Evolutionary conservation across 1,140 invertebrate genomes (phyloP).

Genomic region (Nautilus pompilius): DNA sequence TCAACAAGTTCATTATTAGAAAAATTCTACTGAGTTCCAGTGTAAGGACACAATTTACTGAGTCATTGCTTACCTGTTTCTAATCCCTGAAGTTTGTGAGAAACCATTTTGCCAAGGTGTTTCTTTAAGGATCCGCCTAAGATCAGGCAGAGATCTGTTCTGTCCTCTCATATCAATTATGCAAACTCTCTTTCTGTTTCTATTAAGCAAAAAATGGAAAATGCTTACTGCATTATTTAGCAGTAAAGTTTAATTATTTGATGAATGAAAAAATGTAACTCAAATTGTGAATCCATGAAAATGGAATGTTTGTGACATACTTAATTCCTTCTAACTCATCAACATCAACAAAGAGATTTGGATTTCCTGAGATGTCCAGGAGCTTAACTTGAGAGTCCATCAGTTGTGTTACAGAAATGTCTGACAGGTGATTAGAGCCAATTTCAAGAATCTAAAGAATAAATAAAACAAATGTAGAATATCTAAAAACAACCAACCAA

Average conservation of each 20-base stretch:
- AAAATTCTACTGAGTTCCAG: too few species aligned
- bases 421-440: constrained; percentile 49
- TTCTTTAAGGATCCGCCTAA: constrained; percentile 19
- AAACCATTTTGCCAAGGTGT: constrained; percentile 49
- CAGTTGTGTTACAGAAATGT: constrained; percentile 47
- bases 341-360: constrained; percentile 42
- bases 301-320: constrained; percentile 21
- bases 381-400: constrained; percentile 50
- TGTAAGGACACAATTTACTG: too few species aligned
- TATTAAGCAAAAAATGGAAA: constrained; percentile 15
- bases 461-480: background rate
- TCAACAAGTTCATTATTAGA: too few species aligned
- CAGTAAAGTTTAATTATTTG: background rate
- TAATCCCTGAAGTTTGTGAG: constrained; percentile 51
- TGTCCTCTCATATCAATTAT: constrained; percentile 52
- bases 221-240: background rate
- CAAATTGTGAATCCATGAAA: background rate
- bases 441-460: constrained; percentile 48
- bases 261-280: too few species aligned
- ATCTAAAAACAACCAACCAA: background rate
- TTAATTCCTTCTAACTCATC: constrained; percentile 44
- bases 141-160: constrained; percentile 44
- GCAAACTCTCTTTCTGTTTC: constrained; percentile 46
- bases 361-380: constrained; percentile 52
- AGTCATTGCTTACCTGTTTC: constrained; percentile 53